Base-by-base conservation (phyloP, 2,888 invertebrate species). In the Eurois occulta region DNA sequence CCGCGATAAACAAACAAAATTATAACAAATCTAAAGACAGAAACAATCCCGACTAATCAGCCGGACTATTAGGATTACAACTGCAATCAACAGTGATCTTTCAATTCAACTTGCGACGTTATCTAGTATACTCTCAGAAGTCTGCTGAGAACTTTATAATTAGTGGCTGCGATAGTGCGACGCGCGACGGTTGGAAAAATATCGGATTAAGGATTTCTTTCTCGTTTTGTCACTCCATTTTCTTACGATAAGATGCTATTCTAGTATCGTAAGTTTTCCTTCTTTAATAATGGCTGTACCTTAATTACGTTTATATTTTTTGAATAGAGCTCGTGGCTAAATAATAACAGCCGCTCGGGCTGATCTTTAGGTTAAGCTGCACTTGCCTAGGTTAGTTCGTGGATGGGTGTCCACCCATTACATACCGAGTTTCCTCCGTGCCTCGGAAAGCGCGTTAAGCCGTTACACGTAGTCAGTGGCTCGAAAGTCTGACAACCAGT, bases 61-160 rank as follows among this genome's bases (percentile, higher is more conserved):
- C 7, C 1, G 28, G 28, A 18, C 58, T 32, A 18, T 28, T 18
- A 32, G 58, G 28, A 60, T 18, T n/a, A 60, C 58, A 60, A 1
- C 18, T 60, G 58, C 58, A 60, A 60, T 60, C 58, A 60, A 60
- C 58, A 60, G 58, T 32, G 58, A 60, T 60, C 58, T 8, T 18
- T 28, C 58, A 60, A 32, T 60, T 60, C 58, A 32, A 60, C 58
- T 60, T 60, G 58, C 4, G 28, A 28, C 28, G 28, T 32, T 32
- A 60, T 60, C 58, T 60, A 60, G 18, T 32, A 0, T 8, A 60
- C 28, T 58, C 0, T 28, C 28, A 1, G 7, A 32, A 60, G 28
- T 32, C 18, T 60, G 58, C 58, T 32, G 8, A 60, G 58, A 18
- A 60, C 58, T 60, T 60, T 60, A 28, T 60, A 18, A 60, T 60